Base-by-base conservation (phyloP, 2,797 vertebrate genomes). In the Cyprinodon diabolis region DNA sequence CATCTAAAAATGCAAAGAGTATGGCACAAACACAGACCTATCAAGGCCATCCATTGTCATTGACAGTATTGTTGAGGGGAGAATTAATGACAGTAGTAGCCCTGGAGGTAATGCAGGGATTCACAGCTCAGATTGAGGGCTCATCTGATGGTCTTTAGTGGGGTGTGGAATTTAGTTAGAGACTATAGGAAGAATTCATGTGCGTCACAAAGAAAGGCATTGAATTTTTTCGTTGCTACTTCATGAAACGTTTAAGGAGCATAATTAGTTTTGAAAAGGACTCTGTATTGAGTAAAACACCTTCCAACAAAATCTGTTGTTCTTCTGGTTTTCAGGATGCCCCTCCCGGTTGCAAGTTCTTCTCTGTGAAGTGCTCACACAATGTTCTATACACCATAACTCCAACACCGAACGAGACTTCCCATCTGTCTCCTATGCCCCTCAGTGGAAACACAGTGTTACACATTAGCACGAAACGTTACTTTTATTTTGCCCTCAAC, bases 341-440 rank as follows among this genome's bases (percentile, higher is more conserved):
- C 30, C 97, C 97, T 0, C 93, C 94, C 0, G 89, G 80, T 1
- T 94, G 96, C 0, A 92, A 85, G 7, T 94, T 92, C 76, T 98
- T 97, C 57, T 92, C 95, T 0, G 93, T 98, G 87, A 96, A 96
- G 88, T 93, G 96, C 87, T 93, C 94, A 0, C 74, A 93, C 19
- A 91, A 72, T 0, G 95, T 99, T 55, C 80, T 83, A 0, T 95
- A 93, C 77, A 93, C 87, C 5, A 84, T 98, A 14, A 54, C 57
- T 0, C 85, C 85, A 0, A 3, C 21, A 0, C 92, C 83, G 11
- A n/a, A 1, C 60, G 81, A 43, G 62, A 45, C 10, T 13, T 65
- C 0, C 73, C 83, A 3, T 74, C 75, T 57, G 30, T 81, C 14
- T 4, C 86, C 78, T 25, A 85, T 11, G 30, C 78, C 77, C 19